phyloP scores from a whole-genome alignment of 2,113 vertebrate species.

The Tragulus kanchil region DNA sequence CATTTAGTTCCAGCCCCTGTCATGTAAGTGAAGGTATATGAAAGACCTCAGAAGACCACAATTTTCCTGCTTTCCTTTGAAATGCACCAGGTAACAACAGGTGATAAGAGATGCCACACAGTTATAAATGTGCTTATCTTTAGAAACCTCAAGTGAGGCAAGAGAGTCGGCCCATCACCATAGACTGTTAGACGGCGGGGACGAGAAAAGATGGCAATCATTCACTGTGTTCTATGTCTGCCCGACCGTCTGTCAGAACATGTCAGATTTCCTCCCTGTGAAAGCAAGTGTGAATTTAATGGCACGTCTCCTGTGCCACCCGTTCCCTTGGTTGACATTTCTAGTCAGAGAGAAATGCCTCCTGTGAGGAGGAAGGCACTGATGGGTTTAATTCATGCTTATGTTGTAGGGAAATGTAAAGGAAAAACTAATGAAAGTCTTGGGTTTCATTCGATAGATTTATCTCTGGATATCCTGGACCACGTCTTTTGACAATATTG shows the following conservation, averaged over 20 bases:
- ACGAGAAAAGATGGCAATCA: background rate
- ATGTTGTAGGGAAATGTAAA: conserved; percentile 64
- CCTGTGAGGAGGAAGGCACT: conserved; percentile 62
- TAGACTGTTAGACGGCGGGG: background rate
- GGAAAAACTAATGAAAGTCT: conserved; percentile 81
- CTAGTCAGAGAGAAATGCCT: conserved; percentile 77
- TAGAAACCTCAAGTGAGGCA: conserved; percentile 57
- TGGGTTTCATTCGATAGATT: conserved; percentile 79
- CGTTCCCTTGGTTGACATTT: conserved; percentile 64
- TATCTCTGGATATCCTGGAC: conserved; percentile 78
- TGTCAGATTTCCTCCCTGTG: background rate
- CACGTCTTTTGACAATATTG: conserved; percentile 79
- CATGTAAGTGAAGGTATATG: background rate
- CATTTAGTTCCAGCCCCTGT: background rate
- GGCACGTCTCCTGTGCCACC: conserved; percentile 13
- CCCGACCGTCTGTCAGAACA: background rate
- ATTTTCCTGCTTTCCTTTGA: conserved; percentile 48
- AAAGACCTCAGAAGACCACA: background rate
- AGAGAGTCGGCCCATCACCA: background rate
- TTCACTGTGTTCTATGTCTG: background rate
- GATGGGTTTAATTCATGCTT: conserved; percentile 84
- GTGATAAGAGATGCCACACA: conserved; percentile 1
- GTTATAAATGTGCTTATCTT: background rate
- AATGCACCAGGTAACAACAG: conserved; percentile 48
- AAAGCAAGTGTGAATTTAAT: conserved; percentile 65